phyloP scores from a whole-genome alignment of 2,888 invertebrate species.

The Tetranychus truncatus region DNA sequence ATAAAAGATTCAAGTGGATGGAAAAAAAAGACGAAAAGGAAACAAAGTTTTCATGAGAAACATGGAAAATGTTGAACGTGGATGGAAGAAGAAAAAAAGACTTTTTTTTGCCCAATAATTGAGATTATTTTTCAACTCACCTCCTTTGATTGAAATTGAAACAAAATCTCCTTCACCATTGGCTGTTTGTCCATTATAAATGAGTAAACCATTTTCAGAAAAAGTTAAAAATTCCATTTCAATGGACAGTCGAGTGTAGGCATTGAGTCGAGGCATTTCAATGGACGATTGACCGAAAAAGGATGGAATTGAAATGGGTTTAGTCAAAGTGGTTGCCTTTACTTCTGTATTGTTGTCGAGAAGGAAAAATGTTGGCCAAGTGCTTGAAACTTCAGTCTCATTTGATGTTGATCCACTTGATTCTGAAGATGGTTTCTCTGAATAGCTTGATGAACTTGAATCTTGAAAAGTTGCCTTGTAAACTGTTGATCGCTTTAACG shows the following conservation, averaged over 20 bases:
- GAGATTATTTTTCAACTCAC: neutral
- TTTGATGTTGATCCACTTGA: neutral
- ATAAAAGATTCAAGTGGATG: neutral
- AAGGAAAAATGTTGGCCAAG: neutral
- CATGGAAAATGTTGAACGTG: neutral
- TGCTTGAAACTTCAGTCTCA: conserved; percentile 1
- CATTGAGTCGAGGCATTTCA: conserved; percentile 54
- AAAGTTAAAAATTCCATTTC: conserved; percentile 69
- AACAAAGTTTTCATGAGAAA: neutral
- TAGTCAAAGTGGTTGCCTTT: neutral
- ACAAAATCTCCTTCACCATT: conserved; percentile 64
- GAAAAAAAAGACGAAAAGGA: neutral
- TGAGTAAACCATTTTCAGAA: conserved; percentile 58
- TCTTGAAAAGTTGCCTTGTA: conserved; percentile 26
- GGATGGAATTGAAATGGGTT: conserved; percentile 40
- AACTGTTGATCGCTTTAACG: conserved; percentile 26
- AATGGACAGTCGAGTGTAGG: conserved; percentile 62
- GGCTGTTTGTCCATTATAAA: conserved; percentile 64
- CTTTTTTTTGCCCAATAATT: too few species aligned
- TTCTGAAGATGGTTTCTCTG: neutral
- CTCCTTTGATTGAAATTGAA: conserved; percentile 38
- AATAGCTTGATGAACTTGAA: conserved; percentile 6
- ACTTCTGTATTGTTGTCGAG: neutral
- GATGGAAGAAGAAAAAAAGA: neutral
- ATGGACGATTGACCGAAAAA: conserved; percentile 64